Conservation (phyloP, 2,888 invertebrate genomes). For the Drosophila anceps region DNA sequence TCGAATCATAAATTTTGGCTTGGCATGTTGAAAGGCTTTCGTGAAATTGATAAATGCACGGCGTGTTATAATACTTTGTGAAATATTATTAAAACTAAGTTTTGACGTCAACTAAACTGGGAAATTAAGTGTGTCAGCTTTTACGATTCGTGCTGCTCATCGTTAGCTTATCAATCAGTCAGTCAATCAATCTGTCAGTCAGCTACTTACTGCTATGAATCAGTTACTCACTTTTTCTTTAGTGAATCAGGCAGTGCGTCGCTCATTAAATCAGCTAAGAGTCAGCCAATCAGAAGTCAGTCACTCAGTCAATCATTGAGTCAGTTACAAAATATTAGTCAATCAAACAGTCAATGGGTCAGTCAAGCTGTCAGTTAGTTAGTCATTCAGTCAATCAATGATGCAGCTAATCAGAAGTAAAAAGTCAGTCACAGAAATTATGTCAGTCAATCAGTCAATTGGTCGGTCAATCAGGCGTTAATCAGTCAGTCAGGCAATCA, state of each 20-base stretch:
- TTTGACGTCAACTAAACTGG: not conserved
- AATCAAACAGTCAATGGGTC: not conserved
- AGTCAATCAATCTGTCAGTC: not conserved
- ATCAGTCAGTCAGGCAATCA: not conserved
- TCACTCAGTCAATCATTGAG: not conserved
- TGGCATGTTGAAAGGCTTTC: slow-evolving; percentile 26
- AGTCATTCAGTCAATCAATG: no score
- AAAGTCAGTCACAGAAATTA: no score
- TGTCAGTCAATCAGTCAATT: not conserved
- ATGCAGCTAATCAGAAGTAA: not conserved
- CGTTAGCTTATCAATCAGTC: not conserved
- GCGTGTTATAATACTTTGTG: not conserved
- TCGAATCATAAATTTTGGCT: slow-evolving; percentile 18
- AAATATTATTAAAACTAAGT: not conserved
- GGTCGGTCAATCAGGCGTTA: no score
- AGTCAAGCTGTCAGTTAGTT: no score
- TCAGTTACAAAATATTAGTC: no score
- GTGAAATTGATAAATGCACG: slow-evolving; percentile 34
- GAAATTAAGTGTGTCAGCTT: not conserved
- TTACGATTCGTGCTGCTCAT: no score
- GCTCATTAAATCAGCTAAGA: not conserved
- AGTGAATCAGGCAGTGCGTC: not conserved
- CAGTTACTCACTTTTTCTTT: not conserved
- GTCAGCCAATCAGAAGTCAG: not conserved
- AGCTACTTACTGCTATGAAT: not conserved